A percentile compares a stretch with the other conserved stretches of the same genome.
Evolutionary conservation across 30 jellyfish, hydroid and myxozoan genomes (phyloP).

Genomic region (Clytia hemisphaerica): DNA sequence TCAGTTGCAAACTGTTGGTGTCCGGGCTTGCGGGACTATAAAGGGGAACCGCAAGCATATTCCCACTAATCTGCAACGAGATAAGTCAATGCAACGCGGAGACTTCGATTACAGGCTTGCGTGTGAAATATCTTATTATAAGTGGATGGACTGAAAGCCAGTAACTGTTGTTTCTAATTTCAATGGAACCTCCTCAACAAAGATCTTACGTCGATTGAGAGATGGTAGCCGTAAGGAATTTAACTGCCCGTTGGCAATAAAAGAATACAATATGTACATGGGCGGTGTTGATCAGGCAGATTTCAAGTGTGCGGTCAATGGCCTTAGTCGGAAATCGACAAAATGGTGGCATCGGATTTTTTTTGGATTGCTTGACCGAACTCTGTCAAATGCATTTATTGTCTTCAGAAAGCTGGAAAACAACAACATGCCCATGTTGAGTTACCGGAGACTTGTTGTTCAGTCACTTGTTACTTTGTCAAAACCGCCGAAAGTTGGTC

Average conservation of each 20-base stretch:
- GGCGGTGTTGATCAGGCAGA: slow-evolving; percentile 72
- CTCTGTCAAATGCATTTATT: slow-evolving; percentile 42
- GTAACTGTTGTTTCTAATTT: slow-evolving; percentile 41
- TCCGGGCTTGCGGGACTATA: too few species aligned
- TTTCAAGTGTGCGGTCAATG: slow-evolving; percentile 57
- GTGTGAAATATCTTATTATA: slow-evolving; percentile 23
- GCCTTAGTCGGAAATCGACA: slow-evolving; percentile 33
- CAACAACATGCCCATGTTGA: slow-evolving; percentile 16
- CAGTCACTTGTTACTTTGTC: slow-evolving; percentile 47
- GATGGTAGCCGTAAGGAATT: slow-evolving; percentile 32
- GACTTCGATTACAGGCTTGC: slow-evolving; percentile 37
- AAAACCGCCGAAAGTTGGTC: slow-evolving; percentile 59
- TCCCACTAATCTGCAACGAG: slow-evolving; percentile 44
- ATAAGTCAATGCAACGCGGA: slow-evolving; percentile 36
- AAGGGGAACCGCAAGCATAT: slow-evolving; percentile 36
- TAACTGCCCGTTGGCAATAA: slow-evolving; percentile 48
- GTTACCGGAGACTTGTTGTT: slow-evolving; percentile 45
- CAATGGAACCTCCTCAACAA: slow-evolving; percentile 33
- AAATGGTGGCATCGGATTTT: slow-evolving; percentile 70
- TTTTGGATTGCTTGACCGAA: slow-evolving; percentile 43
- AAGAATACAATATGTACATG: slow-evolving; percentile 41
- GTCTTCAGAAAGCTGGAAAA: slow-evolving; percentile 34
- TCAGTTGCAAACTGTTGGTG: too few species aligned
- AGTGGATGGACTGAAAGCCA: slow-evolving; percentile 57
- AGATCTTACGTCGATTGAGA: slow-evolving; percentile 9